Conservation (phyloP, 2,888 invertebrate species). For the Nomada ruficornis region DNA sequence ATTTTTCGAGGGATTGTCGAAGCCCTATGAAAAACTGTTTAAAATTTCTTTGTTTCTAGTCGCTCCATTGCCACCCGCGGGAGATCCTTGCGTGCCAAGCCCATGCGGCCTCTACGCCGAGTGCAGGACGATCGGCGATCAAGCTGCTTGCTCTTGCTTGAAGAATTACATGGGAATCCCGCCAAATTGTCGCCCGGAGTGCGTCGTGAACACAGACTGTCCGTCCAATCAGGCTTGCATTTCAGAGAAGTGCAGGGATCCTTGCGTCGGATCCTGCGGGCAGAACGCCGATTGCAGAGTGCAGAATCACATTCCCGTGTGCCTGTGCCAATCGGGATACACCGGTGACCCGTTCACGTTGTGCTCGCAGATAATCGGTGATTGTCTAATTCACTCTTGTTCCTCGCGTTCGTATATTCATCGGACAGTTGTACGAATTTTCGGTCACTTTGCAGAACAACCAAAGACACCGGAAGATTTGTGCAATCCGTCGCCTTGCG, state of each 20-base stretch:
- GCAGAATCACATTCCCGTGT: constrained; percentile 89
- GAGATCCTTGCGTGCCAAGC: constrained; percentile 89
- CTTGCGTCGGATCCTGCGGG: constrained; percentile 90
- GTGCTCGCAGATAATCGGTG: constrained; percentile 85
- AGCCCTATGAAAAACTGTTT: neutral
- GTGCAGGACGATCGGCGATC: constrained; percentile 87
- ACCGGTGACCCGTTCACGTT: constrained; percentile 89
- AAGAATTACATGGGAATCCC: constrained; percentile 89
- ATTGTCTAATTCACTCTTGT: neutral
- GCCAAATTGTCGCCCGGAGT: constrained; percentile 89
- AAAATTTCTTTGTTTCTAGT: constrained; percentile 43
- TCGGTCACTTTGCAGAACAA: constrained; percentile 63
- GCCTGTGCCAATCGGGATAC: constrained; percentile 86
- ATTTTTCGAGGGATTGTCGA: neutral
- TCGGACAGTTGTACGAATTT: neutral
- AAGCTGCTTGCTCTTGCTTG: constrained; percentile 88
- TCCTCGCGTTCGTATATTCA: neutral
- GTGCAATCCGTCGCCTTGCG: constrained; percentile 91
- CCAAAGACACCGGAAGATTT: constrained; percentile 85
- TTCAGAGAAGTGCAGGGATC: constrained; percentile 89
- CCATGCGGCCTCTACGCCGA: constrained; percentile 90
- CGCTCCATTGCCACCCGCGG: constrained; percentile 69
- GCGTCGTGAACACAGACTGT: constrained; percentile 88
- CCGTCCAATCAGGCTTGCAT: constrained; percentile 89
- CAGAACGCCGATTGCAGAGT: constrained; percentile 89